Conservation (phyloP, 2,888 invertebrate genomes). For the Tetranychus truncatus region DNA sequence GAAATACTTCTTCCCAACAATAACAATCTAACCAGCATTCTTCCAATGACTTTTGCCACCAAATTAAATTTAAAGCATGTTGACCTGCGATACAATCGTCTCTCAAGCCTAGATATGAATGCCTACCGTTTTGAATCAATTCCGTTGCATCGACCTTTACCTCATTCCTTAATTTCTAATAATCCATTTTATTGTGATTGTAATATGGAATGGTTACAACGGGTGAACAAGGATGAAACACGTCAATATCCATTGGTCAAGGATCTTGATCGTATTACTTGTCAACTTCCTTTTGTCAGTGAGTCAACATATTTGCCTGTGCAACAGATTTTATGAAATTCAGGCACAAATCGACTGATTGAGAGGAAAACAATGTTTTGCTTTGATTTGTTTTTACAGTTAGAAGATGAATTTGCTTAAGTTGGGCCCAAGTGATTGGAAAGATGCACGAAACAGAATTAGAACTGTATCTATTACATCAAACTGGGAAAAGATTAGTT, state of each 20-base stretch:
- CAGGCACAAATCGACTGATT: too few species aligned
- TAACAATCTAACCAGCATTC: slow-evolving; percentile 63
- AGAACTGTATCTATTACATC: too few species aligned
- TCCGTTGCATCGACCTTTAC: slow-evolving; percentile 44
- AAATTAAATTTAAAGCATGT: slow-evolving; percentile 72
- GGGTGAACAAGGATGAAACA: slow-evolving; percentile 57
- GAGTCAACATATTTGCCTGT: slow-evolving; percentile 11
- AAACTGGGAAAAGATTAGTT: too few species aligned
- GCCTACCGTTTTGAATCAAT: slow-evolving; percentile 62
- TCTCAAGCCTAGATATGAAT: slow-evolving; percentile 70
- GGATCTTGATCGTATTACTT: slow-evolving; percentile 63
- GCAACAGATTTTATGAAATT: too few species aligned
- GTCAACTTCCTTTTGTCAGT: slow-evolving; percentile 57
- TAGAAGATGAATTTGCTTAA: too few species aligned
- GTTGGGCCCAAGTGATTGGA: too few species aligned
- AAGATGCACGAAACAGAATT: too few species aligned
- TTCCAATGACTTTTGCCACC: slow-evolving; percentile 69
- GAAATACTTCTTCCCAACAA: slow-evolving; percentile 73
- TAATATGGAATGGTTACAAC: slow-evolving; percentile 74
- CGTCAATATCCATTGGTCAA: slow-evolving; percentile 54
- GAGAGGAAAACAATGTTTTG: too few species aligned
- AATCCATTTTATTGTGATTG: slow-evolving; percentile 75
- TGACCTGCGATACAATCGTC: slow-evolving; percentile 77
- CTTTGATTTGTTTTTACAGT: too few species aligned
- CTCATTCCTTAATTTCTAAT: slow-evolving; percentile 63